Evolutionary conservation across 1,140 invertebrate genomes (phyloP).

Genomic region (Tribolium castaneum): DNA sequence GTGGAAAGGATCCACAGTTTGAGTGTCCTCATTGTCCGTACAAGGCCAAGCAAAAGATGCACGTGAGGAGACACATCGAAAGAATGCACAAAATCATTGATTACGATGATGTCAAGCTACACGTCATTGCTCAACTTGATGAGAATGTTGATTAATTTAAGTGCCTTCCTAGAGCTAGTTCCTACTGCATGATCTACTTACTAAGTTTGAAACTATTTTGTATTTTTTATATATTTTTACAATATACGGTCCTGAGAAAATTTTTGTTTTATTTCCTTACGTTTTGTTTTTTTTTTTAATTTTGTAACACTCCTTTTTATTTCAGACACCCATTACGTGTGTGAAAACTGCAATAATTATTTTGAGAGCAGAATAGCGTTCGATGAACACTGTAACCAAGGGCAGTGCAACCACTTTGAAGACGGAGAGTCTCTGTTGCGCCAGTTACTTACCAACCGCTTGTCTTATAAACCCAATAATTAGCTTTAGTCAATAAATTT

Average conservation of each 20-base stretch:
- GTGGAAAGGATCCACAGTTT: slow-evolving; percentile 79
- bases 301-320: not conserved
- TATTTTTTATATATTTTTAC: not conserved
- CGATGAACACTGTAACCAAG: not conserved
- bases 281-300: not conserved
- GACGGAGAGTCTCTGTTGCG: not conserved
- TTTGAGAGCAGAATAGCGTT: not conserved
- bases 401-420: not conserved
- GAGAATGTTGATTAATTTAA: not conserved
- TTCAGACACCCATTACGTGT: not conserved
- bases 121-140: not conserved
- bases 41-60: slow-evolving; percentile 85
- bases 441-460: not conserved
- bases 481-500: too few relatives aligned
- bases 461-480: too few relatives aligned
- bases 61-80: slow-evolving; percentile 83
- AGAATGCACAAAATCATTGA: slow-evolving; percentile 78
- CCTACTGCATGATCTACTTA: not conserved
- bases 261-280: not conserved
- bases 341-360: not conserved
- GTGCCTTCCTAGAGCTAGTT: not conserved
- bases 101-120: not conserved
- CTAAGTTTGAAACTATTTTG: not conserved
- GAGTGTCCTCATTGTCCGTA: slow-evolving; percentile 84
- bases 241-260: not conserved